These are phyloP conservation scores for Tetragnatha montana DNA, from an alignment of 2,888 invertebrate species.

Conservation along the genomic window DNA sequence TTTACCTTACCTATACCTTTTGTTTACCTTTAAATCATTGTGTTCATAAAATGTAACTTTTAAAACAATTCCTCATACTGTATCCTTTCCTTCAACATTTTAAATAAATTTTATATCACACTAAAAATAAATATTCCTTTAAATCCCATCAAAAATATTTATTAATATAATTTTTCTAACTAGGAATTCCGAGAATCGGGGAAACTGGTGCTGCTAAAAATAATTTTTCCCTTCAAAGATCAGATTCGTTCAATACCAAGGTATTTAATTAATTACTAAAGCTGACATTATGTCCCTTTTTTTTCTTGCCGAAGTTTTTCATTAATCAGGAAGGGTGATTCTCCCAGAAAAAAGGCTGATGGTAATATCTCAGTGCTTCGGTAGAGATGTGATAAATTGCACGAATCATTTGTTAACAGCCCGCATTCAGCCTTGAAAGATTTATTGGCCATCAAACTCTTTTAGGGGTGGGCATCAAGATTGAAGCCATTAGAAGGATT, in stretches of 20 bases:
- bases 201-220: neutral
- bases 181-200: too few species aligned
- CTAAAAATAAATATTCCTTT: too few species aligned
- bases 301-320: slow-evolving; percentile 9
- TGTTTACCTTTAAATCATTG: too few species aligned
- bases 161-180: too few species aligned
- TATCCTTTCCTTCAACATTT: too few species aligned
- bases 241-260: neutral
- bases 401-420: slow-evolving; percentile 46
- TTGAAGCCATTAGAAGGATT: neutral
- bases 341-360: neutral
- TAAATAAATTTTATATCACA: too few species aligned
- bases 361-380: slow-evolving; percentile 20
- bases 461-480: slow-evolving; percentile 10
- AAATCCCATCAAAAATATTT: too few species aligned
- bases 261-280: slow-evolving; percentile 30
- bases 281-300: neutral
- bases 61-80: too few species aligned
- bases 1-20: too few species aligned
- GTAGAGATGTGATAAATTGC: slow-evolving; percentile 31
- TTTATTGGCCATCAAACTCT: slow-evolving; percentile 33
- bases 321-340: slow-evolving; percentile 17
- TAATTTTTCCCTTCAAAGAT: neutral
- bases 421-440: slow-evolving; percentile 18
- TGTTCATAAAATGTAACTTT: too few species aligned